Percentiles rank a stretch among this genome's conserved stretches.
Evolutionary conservation across 1,140 invertebrate species (phyloP).

Genomic region (Neelides sp.): DNA sequence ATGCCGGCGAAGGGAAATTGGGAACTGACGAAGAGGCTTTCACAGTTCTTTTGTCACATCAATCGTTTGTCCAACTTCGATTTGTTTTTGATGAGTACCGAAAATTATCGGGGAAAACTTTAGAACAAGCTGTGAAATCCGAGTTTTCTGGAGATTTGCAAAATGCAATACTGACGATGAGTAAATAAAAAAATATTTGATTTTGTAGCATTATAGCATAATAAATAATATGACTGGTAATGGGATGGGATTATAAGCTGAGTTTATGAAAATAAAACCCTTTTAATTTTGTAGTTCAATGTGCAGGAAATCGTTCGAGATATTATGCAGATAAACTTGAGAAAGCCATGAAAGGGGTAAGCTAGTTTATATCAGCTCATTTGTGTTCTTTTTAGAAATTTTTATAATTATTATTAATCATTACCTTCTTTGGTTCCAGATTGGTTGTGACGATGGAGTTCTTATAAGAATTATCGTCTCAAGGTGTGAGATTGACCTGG

Average conservation of each 20-base stretch:
- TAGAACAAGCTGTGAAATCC: conserved; percentile 52
- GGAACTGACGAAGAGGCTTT: conserved; percentile 62
- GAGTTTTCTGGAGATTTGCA: conserved; percentile 50
- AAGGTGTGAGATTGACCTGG: conserved; percentile 58
- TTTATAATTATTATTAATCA: conserved; percentile 34
- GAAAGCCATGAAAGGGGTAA: conserved; percentile 55
- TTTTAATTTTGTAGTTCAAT: conserved; percentile 46
- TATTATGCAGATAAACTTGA: conserved; percentile 63
- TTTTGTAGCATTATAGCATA: neutral
- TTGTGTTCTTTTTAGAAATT: no score
- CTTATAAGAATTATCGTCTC: conserved; percentile 59
- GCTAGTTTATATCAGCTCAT: no score
- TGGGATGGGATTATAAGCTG: neutral
- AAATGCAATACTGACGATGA: conserved; percentile 49
- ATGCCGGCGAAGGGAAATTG: conserved; percentile 47
- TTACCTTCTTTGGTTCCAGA: no score
- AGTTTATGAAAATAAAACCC: neutral
- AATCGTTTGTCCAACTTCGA: conserved; percentile 52
- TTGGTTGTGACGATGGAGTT: conserved; percentile 56
- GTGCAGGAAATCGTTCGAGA: conserved; percentile 49
- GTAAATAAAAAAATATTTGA: conserved; percentile 33
- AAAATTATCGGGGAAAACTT: conserved; percentile 48
- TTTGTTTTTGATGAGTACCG: conserved; percentile 57
- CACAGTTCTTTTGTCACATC: conserved; percentile 51
- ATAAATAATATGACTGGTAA: neutral